phyloP scores from a whole-genome alignment of 2,113 vertebrate species.

The Glaucidium brasilianum region DNA sequence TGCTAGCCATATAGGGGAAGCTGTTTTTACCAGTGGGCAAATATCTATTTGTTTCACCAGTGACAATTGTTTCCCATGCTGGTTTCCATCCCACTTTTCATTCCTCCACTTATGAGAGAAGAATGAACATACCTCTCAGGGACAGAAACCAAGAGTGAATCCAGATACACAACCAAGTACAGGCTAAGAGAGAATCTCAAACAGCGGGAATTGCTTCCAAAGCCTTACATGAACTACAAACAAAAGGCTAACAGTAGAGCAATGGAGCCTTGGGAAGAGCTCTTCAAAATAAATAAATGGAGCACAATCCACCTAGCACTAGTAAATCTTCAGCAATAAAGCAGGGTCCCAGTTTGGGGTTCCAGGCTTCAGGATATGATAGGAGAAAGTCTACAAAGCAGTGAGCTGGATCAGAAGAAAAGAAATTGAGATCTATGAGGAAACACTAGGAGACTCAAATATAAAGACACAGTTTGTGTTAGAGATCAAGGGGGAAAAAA shows the following conservation, averaged over 20 bases:
- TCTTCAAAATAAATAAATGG: background rate
- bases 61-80: background rate
- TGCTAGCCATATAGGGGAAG: background rate
- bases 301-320: background rate
- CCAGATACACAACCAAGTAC: background rate
- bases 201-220: background rate
- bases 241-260: background rate
- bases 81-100: background rate
- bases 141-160: background rate
- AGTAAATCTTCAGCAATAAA: background rate
- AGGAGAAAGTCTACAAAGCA: background rate
- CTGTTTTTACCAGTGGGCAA: background rate
- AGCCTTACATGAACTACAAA: background rate
- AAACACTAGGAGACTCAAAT: background rate
- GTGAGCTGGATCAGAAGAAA: background rate
- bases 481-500: background rate
- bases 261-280: background rate
- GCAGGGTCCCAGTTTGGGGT: no score
- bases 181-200: background rate
- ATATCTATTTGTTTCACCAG: rapidly evolving
- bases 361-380: background rate
- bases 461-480: background rate
- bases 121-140: rapidly evolving
- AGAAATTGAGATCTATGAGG: background rate
- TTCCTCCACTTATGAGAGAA: background rate